phyloP scores from a whole-genome alignment of 2,797 vertebrate genomes.

The Muscicapa comitata region DNA sequence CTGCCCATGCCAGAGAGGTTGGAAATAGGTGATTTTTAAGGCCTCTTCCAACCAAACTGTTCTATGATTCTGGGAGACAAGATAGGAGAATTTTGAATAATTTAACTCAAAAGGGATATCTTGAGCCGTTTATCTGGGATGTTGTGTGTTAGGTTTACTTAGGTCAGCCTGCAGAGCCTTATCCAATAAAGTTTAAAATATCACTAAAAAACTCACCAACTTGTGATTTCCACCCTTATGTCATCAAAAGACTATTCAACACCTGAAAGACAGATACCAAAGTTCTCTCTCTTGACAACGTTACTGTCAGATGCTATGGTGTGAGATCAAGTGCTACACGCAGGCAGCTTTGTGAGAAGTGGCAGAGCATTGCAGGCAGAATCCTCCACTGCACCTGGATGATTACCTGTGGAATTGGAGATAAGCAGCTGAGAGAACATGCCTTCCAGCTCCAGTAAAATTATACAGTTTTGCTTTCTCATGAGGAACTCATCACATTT shows the following conservation, averaged over 20 bases:
- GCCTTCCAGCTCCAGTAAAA: not conserved
- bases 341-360: not conserved
- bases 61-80: not conserved
- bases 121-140: not conserved
- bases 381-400: not conserved
- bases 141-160: not conserved
- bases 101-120: not conserved
- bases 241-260: not conserved
- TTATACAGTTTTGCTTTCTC: not conserved
- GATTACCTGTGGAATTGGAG: not conserved
- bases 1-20: not conserved
- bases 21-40: not conserved
- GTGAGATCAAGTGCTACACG: not conserved
- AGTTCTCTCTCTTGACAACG: not conserved
- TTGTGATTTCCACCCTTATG: not conserved
- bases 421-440: not conserved
- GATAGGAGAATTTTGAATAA: not conserved
- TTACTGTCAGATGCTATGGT: not conserved
- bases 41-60: not conserved
- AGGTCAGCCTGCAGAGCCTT: not conserved
- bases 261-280: not conserved
- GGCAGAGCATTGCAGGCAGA: not conserved
- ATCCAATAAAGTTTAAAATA: not conserved
- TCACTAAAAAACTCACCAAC: not conserved
- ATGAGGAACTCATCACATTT: not conserved